A percentile compares a stretch with the other conserved stretches of the same genome.
Evolutionary conservation across 2,797 vertebrate genomes (phyloP).

Genomic region (Spizella passerina): DNA sequence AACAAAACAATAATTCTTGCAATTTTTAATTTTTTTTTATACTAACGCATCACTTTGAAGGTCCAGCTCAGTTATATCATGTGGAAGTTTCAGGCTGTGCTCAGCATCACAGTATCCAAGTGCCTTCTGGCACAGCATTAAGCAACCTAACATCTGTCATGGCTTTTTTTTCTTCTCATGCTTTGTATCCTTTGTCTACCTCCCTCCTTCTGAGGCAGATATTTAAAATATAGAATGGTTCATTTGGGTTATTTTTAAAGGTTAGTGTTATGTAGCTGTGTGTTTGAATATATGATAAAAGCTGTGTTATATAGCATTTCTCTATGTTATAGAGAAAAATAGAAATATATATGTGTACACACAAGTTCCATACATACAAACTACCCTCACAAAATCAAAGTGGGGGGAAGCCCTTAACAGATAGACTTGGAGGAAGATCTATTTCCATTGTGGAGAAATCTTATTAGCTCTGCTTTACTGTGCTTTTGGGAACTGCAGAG

Average conservation of each 20-base stretch:
- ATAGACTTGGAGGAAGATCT: neutral
- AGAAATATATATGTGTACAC: neutral
- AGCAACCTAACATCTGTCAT: constrained; percentile 41
- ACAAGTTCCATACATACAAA: neutral
- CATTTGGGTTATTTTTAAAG: neutral
- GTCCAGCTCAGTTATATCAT: neutral
- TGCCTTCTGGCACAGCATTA: constrained; percentile 40
- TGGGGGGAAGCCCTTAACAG: neutral
- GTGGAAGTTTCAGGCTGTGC: neutral
- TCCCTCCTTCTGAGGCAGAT: neutral
- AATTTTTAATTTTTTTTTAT: neutral
- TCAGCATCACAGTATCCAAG: neutral
- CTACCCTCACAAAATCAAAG: neutral
- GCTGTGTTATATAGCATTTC: neutral
- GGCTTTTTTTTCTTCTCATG: neutral
- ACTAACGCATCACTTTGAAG: neutral
- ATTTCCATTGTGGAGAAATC: neutral
- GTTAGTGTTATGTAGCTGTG: neutral
- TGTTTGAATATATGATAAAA: neutral
- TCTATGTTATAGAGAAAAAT: neutral
- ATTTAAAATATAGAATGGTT: neutral
- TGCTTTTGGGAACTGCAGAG: neutral
- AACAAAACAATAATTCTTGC: neutral
- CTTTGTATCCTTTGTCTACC: neutral
- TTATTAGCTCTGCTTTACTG: neutral